Evolutionary conservation across 2,888 invertebrate species (phyloP).

Genomic region (Onchidella celtica): DNA sequence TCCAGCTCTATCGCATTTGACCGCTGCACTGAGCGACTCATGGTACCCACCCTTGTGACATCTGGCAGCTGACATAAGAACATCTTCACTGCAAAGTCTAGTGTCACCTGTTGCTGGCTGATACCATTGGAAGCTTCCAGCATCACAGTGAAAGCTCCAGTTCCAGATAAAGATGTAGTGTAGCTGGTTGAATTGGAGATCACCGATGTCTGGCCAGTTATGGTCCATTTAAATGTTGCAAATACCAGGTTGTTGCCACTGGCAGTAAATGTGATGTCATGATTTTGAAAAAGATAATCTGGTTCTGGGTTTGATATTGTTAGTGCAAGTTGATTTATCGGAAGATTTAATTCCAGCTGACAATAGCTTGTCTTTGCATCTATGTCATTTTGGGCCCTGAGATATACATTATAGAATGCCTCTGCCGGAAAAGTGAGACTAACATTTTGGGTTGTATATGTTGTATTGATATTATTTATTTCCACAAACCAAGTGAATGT

Average conservation of each 20-base stretch:
- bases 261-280: slow-evolving; percentile 47
- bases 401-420: slow-evolving; percentile 56
- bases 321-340: slow-evolving; percentile 38
- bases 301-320: slow-evolving; percentile 33
- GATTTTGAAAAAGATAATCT: slow-evolving; percentile 52
- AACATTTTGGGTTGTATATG: slow-evolving; percentile 31
- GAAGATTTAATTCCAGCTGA: slow-evolving; percentile 30
- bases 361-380: slow-evolving; percentile 48
- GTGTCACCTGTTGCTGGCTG: slow-evolving; percentile 18
- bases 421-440: slow-evolving; percentile 35
- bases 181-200: slow-evolving; percentile 4
- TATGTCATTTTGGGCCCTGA: slow-evolving; percentile 63
- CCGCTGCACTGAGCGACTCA: slow-evolving; percentile 48
- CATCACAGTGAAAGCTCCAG: slow-evolving; percentile 15
- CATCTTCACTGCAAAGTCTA: slow-evolving; percentile 57
- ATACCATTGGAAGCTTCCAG: slow-evolving; percentile 41
- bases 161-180: neutral
- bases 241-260: slow-evolving; percentile 32
- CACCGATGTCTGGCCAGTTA: neutral
- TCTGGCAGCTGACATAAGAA: slow-evolving; percentile 62
- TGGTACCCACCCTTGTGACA: slow-evolving; percentile 55
- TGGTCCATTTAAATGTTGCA: slow-evolving; percentile 48
- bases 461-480: slow-evolving; percentile 23
- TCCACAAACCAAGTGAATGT: slow-evolving; percentile 47
- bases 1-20: slow-evolving; percentile 58